phyloP scores from a whole-genome alignment of 2,888 invertebrate genomes.

The Ectemnius lituratus region DNA sequence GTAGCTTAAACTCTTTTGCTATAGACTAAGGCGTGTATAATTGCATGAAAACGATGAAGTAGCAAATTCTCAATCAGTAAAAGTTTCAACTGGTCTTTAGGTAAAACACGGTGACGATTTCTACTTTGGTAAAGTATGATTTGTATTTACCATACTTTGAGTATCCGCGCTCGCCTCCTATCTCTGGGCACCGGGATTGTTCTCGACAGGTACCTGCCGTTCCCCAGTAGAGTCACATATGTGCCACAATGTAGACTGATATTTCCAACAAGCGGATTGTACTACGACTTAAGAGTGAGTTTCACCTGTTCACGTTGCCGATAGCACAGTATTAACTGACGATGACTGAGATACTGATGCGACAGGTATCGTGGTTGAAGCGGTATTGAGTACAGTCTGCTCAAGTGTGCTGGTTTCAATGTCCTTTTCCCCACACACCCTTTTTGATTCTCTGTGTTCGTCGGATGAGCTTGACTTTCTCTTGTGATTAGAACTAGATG shows the following conservation, averaged over 20 bases:
- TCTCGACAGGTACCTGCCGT: constrained; percentile 25
- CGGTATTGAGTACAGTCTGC: constrained; percentile 28
- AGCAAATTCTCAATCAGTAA: constrained; percentile 50
- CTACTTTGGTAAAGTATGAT: constrained; percentile 48
- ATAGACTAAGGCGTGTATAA: constrained; percentile 48
- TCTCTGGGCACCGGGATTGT: constrained; percentile 23
- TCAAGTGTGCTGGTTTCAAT: constrained; percentile 21
- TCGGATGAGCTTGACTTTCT: constrained; percentile 67
- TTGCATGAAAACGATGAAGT: constrained; percentile 46
- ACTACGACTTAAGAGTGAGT: constrained; percentile 45
- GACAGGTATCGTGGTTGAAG: constrained; percentile 38
- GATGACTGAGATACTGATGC: constrained; percentile 39
- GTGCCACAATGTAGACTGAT: constrained; percentile 26
- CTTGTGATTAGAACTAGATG: constrained; percentile 68
- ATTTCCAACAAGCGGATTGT: constrained; percentile 50
- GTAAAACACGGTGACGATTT: constrained; percentile 49
- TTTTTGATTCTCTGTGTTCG: constrained; percentile 66
- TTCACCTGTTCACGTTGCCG: constrained; percentile 58
- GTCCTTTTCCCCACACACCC: constrained; percentile 60
- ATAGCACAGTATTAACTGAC: constrained; percentile 45
- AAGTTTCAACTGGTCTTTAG: constrained; percentile 55
- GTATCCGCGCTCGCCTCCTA: constrained; percentile 36
- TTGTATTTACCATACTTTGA: constrained; percentile 24
- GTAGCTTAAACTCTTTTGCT: constrained; percentile 30
- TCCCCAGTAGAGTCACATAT: constrained; percentile 34